Percentiles rank a stretch among this genome's conserved stretches.
phyloP scores from a whole-genome alignment of 1,140 invertebrate species.

The Leptopilina boulardi region DNA sequence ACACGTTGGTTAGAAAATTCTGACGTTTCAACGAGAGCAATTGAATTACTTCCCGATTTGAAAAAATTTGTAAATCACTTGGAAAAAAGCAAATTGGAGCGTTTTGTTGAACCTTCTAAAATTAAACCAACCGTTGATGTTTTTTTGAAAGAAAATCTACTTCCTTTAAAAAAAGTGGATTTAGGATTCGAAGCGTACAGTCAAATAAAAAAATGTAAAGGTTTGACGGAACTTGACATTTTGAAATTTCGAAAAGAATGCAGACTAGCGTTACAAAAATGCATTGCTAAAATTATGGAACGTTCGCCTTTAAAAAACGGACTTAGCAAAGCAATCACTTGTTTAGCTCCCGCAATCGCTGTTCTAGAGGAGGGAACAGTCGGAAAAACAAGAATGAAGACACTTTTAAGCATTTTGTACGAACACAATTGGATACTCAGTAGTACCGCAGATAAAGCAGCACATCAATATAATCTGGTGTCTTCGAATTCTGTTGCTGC shows the following conservation, averaged over 20 bases:
- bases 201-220: no score
- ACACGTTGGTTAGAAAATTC: background rate
- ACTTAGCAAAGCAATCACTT: slow-evolving; percentile 13
- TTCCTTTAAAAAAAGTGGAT: no score
- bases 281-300: slow-evolving; percentile 11
- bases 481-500: slow-evolving; percentile 21
- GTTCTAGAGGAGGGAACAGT: background rate
- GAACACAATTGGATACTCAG: slow-evolving; percentile 26
- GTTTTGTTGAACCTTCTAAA: background rate
- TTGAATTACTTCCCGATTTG: background rate
- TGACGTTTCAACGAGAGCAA: background rate
- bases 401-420: slow-evolving; percentile 8
- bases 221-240: background rate
- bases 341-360: slow-evolving; percentile 34
- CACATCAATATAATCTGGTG: slow-evolving; percentile 14
- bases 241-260: background rate
- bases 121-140: background rate
- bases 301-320: slow-evolving; percentile 35
- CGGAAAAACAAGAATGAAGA: slow-evolving; percentile 7
- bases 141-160: no score
- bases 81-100: background rate
- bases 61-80: background rate
- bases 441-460: slow-evolving; percentile 26
- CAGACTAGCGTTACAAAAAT: background rate
- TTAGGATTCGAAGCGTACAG: no score